Base-by-base conservation (phyloP, 2,797 vertebrate genomes). In the Anisognathus igniventris region DNA sequence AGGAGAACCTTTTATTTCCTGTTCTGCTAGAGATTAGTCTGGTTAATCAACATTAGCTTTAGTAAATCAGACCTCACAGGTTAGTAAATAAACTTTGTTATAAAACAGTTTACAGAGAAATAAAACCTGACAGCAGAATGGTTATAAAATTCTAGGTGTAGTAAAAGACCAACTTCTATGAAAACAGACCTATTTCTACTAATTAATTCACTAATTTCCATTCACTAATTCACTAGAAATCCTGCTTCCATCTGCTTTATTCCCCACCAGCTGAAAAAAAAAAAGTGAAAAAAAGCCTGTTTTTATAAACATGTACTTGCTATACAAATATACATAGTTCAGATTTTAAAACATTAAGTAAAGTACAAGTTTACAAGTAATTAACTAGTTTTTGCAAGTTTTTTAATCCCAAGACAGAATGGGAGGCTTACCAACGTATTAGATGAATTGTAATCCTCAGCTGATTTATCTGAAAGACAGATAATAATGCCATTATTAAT, bases 371-470 rank as follows among this genome's bases (percentile, higher is more conserved):
- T 76, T 12, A 60, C 21, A 14, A 2, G 10, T 5, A 40, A 48
- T 28, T 56, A 76, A 65, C 25, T 64, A 47, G 16, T 30, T 79
- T 19, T 45, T 35, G 16, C 22, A 50, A 40, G 35, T 39, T 79
- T 91, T 76, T 25, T 45, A 83, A 85, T 40, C 24, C 18, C 24
- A 0, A 87, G 47, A 48, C 8, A 40, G n/a, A 73, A 79, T 3
- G 37, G 3, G 40, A 86, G 23, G 96, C 99, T 99, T 98, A 99
- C 99, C 98, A 98, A 91, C 2, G 97, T 98, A 77, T 98, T 98
- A 65, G 98, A 98, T 61, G 99, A 98, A 94, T 93, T 99, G 96
- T 98, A 99, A 79, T 98, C 98, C 44, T 99, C 99, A 11, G 97
- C 81, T 33, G 97, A 98, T 96, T 99, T 99, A 98, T 99, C 99